Evolutionary conservation across 2,113 vertebrate genomes (phyloP).

Genomic region (Chamaetylas fuelleborni): DNA sequence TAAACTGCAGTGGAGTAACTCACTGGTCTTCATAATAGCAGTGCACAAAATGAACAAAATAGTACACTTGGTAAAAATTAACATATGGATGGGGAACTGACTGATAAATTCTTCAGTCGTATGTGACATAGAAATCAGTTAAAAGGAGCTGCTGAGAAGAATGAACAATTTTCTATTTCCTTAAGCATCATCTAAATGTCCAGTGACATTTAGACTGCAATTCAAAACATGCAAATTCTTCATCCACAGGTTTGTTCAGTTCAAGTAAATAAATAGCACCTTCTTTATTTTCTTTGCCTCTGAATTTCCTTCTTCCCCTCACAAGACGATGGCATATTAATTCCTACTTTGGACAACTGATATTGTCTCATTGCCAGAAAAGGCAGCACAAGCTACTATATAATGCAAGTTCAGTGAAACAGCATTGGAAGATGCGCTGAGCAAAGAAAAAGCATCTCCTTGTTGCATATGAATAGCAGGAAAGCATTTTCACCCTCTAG

Average conservation of each 20-base stretch:
- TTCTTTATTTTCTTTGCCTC: not conserved
- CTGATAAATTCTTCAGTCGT: not conserved
- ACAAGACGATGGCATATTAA: not conserved
- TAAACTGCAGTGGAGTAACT: not conserved
- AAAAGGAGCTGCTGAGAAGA: not conserved
- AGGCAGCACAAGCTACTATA: not conserved
- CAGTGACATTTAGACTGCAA: not conserved
- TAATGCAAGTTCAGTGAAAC: not conserved
- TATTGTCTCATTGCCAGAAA: not conserved
- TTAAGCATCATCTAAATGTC: not conserved
- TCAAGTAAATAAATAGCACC: not conserved
- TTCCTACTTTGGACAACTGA: not conserved
- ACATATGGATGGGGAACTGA: not conserved
- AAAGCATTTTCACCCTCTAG: not conserved
- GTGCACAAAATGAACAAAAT: not conserved
- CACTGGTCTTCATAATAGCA: not conserved
- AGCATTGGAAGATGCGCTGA: not conserved
- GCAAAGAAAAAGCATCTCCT: not conserved
- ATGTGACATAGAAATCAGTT: not conserved
- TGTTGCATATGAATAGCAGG: not conserved
- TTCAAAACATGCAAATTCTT: not conserved
- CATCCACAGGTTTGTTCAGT: not conserved
- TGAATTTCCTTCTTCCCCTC: not conserved
- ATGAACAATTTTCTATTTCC: not conserved
- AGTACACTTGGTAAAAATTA: not conserved